Conservation (phyloP, 2,113 vertebrate species). For the Aythya baeri region DNA sequence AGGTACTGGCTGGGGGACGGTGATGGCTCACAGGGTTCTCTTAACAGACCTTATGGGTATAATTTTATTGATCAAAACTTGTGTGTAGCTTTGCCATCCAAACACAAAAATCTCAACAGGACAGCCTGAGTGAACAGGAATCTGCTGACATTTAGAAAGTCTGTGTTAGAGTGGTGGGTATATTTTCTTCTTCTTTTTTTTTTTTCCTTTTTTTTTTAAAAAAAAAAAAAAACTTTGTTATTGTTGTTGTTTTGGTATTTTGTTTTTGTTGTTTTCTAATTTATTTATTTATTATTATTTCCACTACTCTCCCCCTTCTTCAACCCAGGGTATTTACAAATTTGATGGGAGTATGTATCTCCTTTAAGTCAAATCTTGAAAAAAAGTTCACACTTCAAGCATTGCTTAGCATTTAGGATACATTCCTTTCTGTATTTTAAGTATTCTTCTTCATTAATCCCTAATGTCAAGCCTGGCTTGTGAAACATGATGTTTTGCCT, state of each 20-base stretch:
- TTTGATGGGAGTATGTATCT: background rate
- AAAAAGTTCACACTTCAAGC: background rate
- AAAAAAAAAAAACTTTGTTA: too few species aligned
- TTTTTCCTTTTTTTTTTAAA: too few species aligned
- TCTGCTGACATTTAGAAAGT: background rate
- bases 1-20: background rate
- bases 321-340: background rate
- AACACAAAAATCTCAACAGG: background rate
- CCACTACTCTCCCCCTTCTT: background rate
- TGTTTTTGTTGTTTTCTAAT: background rate
- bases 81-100: background rate
- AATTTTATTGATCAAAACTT: background rate
- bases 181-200: too few species aligned
- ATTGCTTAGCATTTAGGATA: background rate
- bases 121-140: background rate
- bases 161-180: background rate
- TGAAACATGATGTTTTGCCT: background rate
- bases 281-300: background rate
- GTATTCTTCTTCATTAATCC: background rate
- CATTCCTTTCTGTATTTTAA: background rate
- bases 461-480: background rate
- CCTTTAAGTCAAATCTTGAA: background rate
- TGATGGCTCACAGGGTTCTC: background rate
- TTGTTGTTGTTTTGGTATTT: too few species aligned
- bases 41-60: background rate